phyloP scores from a whole-genome alignment of 1,140 invertebrate species.

The Hylyphantes graminicola region DNA sequence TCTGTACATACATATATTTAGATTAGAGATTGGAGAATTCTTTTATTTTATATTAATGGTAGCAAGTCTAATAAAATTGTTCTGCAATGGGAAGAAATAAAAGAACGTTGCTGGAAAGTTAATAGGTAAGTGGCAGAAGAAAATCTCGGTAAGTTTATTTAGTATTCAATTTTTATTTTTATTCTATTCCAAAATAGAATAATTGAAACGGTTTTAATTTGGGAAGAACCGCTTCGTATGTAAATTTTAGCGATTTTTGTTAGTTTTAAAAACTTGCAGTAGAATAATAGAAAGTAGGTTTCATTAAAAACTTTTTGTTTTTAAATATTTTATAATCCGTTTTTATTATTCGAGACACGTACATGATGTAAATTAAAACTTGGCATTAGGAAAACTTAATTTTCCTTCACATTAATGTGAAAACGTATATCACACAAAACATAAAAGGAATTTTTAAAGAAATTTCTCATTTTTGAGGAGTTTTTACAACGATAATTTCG shows the following conservation, averaged over 20 bases:
- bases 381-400: too few relatives aligned
- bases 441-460: too few relatives aligned
- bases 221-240: conserved; percentile 13
- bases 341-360: too few relatives aligned
- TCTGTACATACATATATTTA: conserved; percentile 33
- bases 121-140: conserved; percentile 26
- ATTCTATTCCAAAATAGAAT: background rate
- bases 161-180: background rate
- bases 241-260: conserved; percentile 16
- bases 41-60: conserved; percentile 30
- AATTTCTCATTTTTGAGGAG: too few relatives aligned
- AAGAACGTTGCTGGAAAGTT: conserved; percentile 13
- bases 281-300: background rate
- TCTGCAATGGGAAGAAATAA: background rate
- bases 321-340: too few relatives aligned
- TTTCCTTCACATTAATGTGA: too few relatives aligned
- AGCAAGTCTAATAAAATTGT: conserved; percentile 29
- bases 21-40: conserved; percentile 20
- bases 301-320: too few relatives aligned
- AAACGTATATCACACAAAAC: too few relatives aligned
- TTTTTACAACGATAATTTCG: too few relatives aligned
- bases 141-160: conserved; percentile 23
- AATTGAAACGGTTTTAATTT: conserved; percentile 30
- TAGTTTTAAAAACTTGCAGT: background rate
- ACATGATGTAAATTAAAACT: too few relatives aligned